Evolutionary conservation across 2,888 invertebrate genomes (phyloP).

Genomic region (Kuschelorhynchus macadamiae): DNA sequence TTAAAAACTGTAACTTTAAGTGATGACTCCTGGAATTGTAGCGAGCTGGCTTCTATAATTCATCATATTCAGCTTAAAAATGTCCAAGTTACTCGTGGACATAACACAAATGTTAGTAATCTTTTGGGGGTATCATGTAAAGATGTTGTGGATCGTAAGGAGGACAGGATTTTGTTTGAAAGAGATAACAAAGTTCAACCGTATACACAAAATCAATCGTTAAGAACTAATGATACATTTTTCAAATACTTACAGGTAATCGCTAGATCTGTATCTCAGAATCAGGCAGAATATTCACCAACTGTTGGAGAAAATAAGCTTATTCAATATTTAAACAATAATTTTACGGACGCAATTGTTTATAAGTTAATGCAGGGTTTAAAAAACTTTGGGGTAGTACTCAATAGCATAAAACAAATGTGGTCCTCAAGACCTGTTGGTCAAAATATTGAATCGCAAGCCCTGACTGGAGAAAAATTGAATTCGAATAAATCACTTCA

Average conservation of each 20-base stretch:
- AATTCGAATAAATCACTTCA: neutral
- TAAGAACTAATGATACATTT: neutral
- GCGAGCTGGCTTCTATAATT: conserved; percentile 1
- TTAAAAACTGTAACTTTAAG: neutral
- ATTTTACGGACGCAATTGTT: neutral
- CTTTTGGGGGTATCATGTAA: conserved; percentile 5
- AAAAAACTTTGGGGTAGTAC: too few species aligned
- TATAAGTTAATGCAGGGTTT: neutral
- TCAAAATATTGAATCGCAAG: neutral
- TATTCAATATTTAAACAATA: neutral
- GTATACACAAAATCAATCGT: neutral
- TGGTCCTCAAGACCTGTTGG: neutral
- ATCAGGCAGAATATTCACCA: too few species aligned
- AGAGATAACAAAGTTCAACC: neutral
- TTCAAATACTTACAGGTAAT: too few species aligned
- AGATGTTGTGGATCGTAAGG: neutral
- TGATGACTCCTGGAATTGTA: conserved; percentile 6
- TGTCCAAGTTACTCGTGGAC: neutral
- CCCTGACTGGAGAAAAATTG: neutral
- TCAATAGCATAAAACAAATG: too few species aligned
- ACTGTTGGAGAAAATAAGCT: too few species aligned
- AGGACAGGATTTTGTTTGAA: neutral
- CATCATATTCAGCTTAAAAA: neutral
- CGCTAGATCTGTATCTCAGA: too few species aligned
- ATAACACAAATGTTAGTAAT: neutral